Conservation (phyloP, 2,888 invertebrate species). For the Erebia palarica region DNA sequence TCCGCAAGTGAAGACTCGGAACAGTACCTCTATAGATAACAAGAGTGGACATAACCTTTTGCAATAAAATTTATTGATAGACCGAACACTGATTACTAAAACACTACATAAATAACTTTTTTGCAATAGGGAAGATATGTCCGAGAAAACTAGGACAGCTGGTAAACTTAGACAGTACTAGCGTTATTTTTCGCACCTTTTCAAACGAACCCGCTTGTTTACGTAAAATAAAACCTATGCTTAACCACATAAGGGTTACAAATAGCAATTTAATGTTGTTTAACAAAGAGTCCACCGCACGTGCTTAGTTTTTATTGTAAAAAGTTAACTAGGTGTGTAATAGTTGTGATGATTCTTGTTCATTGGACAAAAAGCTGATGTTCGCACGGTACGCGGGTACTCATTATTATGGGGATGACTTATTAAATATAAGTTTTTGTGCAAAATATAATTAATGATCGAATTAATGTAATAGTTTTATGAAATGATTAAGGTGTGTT, state of each 20-base stretch:
- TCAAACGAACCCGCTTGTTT: constrained; percentile 10
- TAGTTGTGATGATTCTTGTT: constrained; percentile 53
- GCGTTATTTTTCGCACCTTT: constrained; percentile 23
- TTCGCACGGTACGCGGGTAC: constrained; percentile 4
- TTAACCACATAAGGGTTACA: background rate
- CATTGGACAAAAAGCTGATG: constrained; percentile 22
- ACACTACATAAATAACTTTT: background rate
- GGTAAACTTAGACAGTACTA: background rate
- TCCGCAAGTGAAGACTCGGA: no score
- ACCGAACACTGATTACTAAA: background rate
- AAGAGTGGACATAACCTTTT: background rate
- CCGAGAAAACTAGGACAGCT: background rate
- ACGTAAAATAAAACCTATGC: background rate
- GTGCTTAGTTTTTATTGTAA: constrained; percentile 55
- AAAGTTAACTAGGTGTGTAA: constrained; percentile 69
- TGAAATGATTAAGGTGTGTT: no score
- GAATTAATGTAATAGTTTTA: background rate
- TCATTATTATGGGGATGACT: constrained; percentile 7
- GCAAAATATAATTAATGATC: background rate
- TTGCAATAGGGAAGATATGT: background rate
- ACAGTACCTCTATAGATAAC: no score
- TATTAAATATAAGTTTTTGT: constrained; percentile 16
- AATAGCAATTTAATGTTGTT: constrained; percentile 2
- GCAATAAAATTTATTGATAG: background rate
- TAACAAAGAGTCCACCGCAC: constrained; percentile 22